Percentiles rank a stretch among this genome's conserved stretches.
These are phyloP conservation scores for Arctopsyche grandis DNA, from an alignment of 1,140 invertebrate species.

Conservation along the genomic window DNA sequence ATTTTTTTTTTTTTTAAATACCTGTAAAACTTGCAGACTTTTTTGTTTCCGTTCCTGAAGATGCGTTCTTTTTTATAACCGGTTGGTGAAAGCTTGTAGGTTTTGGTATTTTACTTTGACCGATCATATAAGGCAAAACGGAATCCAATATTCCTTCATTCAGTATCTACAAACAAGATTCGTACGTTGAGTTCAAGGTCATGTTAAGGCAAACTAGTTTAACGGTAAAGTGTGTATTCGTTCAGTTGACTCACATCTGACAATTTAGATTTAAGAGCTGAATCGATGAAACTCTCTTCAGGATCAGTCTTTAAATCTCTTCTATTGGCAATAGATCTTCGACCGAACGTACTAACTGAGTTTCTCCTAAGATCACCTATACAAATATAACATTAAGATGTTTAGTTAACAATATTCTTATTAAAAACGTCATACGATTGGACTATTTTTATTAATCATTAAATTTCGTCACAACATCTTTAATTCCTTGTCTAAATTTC, in stretches of 20 bases:
- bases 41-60: conserved; percentile 61
- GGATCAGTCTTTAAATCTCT: conserved; percentile 46
- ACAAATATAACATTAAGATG: background rate
- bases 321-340: conserved; percentile 37
- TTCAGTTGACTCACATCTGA: conserved; percentile 49
- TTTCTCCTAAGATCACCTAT: conserved; percentile 51
- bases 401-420: too few relatives aligned
- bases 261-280: conserved; percentile 47
- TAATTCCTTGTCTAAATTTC: too few relatives aligned
- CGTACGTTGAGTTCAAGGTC: conserved; percentile 42
- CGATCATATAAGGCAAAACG: conserved; percentile 75
- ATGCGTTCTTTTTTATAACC: conserved; percentile 63
- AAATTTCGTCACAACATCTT: too few relatives aligned
- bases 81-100: conserved; percentile 65
- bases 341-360: conserved; percentile 44
- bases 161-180: conserved; percentile 68
- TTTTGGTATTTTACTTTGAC: conserved; percentile 64
- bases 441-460: too few relatives aligned
- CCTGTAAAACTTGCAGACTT: conserved; percentile 66
- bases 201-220: background rate
- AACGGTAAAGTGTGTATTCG: background rate
- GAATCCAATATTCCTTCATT: conserved; percentile 83
- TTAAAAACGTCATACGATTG: too few relatives aligned
- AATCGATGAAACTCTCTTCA: conserved; percentile 50
- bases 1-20: too few relatives aligned